Percentiles rank a stretch among this genome's conserved stretches.
Conservation (phyloP, 2,888 invertebrate genomes). For the Apodemia hepburni region DNA sequence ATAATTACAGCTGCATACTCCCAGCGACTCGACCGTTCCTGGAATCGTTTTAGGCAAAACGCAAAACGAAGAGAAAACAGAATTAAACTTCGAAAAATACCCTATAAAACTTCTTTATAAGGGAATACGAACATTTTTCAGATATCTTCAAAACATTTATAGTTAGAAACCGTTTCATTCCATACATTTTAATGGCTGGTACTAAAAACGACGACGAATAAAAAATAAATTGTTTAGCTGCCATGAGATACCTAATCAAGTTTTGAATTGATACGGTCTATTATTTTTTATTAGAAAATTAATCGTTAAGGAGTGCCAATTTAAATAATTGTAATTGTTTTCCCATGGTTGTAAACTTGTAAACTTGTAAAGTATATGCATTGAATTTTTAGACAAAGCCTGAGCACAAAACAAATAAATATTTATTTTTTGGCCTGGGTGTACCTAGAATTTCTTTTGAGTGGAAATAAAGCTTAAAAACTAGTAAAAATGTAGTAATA, state of each 20-base stretch:
- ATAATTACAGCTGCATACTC: constrained; percentile 22
- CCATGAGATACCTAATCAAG: background rate
- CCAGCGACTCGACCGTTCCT: background rate
- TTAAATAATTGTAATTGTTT: no score
- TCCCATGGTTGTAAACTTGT: no score
- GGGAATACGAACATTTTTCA: constrained; percentile 12
- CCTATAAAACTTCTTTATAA: constrained; percentile 15
- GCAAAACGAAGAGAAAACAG: constrained; percentile 16
- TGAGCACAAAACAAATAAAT: no score
- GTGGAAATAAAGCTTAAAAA: no score
- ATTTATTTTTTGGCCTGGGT: no score
- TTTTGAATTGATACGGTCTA: no score
- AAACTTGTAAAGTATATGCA: no score
- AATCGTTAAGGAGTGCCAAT: no score
- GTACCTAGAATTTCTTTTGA: no score
- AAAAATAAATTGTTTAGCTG: background rate
- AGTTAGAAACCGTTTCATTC: background rate
- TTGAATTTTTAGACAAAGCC: no score
- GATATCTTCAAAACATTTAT: constrained; percentile 10
- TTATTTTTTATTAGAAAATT: no score
- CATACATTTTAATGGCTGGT: background rate
- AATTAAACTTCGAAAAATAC: constrained; percentile 15
- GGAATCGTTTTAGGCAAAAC: constrained; percentile 21
- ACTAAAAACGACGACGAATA: background rate
- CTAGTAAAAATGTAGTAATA: no score